Evolutionary conservation across 1,140 invertebrate species (phyloP).

Genomic region (Trichoplusia ni): DNA sequence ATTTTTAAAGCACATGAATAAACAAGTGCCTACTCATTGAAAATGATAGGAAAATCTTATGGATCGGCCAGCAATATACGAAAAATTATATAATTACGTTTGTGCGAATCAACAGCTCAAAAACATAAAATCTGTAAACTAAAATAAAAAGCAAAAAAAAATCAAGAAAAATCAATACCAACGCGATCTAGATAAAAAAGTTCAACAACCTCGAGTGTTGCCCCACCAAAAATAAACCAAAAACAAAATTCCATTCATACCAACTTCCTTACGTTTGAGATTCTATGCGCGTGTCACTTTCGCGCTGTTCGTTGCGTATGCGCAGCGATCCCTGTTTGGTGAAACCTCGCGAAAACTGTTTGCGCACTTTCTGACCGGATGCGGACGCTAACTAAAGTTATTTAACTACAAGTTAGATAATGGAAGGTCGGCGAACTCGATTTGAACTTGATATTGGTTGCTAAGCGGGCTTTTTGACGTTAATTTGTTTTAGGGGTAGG

Average conservation of each 20-base stretch:
- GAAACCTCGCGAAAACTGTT: constrained; percentile 50
- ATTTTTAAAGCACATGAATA: too few species aligned
- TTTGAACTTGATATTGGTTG: constrained; percentile 11
- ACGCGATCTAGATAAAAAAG: too few species aligned
- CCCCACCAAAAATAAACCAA: neutral
- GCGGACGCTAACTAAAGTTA: constrained; percentile 43
- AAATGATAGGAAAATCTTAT: too few species aligned
- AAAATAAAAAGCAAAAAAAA: neutral
- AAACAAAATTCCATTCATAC: constrained; percentile 5
- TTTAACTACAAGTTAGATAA: constrained; percentile 26
- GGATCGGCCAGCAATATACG: too few species aligned
- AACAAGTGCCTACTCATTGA: too few species aligned
- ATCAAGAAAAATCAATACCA: neutral
- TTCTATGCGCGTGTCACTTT: constrained; percentile 52
- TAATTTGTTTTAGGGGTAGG: neutral
- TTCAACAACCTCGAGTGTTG: neutral
- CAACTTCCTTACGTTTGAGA: constrained; percentile 36
- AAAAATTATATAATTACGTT: too few species aligned
- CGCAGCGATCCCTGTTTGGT: constrained; percentile 47
- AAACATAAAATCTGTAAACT: too few species aligned
- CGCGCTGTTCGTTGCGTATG: constrained; percentile 44
- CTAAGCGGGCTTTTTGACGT: neutral
- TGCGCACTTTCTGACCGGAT: constrained; percentile 65
- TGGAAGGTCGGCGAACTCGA: constrained; percentile 33
- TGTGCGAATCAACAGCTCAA: too few species aligned